A percentile compares a stretch with the other conserved stretches of the same genome.
Conservation (phyloP, 64 coral and sea anemone species). For the Montipora efflorescens region DNA sequence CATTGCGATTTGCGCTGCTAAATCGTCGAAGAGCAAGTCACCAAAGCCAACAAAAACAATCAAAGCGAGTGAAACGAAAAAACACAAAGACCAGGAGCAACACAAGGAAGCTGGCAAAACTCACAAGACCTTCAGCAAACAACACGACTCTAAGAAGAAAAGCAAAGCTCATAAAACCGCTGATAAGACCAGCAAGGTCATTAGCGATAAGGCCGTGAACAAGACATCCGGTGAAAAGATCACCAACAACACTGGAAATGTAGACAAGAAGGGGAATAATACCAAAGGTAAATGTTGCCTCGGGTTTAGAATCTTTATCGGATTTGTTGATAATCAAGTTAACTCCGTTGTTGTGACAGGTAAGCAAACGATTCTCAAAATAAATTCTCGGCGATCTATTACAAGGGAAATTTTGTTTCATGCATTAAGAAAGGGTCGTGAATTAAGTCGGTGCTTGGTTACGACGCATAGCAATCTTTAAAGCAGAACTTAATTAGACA, state of each 20-base stretch:
- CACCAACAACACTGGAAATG: neutral
- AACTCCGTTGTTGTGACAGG: conserved; percentile 1
- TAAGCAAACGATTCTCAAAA: neutral
- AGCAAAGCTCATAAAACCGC: conserved; percentile 12
- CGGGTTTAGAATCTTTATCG: neutral
- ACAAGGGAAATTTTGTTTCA: neutral
- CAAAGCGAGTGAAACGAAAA: neutral
- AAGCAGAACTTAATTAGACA: no score
- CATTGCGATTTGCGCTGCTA: conserved; percentile 54
- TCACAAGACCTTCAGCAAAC: conserved; percentile 7
- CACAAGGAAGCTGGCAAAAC: neutral
- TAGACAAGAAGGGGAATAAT: conserved; percentile 27
- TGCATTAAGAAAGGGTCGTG: neutral
- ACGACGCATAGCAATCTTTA: neutral
- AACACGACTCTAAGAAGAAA: conserved; percentile 47
- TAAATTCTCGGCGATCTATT: neutral
- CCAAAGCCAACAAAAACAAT: neutral
- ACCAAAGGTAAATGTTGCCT: conserved; percentile 18
- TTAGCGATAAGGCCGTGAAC: neutral
- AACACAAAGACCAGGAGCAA: conserved; percentile 10
- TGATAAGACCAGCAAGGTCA: neutral
- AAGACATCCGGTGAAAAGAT: neutral
- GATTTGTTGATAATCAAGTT: neutral
- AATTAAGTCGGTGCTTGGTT: neutral
- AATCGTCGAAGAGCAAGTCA: conserved; percentile 41